Conservation (phyloP, 2,888 invertebrate species). For the Philereme vetulata region DNA sequence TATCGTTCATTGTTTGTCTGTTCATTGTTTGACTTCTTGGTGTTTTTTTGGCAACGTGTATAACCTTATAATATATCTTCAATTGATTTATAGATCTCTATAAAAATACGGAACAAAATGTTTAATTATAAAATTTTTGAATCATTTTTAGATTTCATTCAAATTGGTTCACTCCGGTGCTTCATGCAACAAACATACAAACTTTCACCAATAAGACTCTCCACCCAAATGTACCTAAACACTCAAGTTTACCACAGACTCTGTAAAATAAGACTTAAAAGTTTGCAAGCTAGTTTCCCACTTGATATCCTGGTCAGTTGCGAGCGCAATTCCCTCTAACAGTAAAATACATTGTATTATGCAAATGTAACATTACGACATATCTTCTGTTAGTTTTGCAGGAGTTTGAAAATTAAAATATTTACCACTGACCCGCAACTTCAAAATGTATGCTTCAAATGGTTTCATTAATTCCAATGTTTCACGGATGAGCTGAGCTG, state of each 20-base stretch:
- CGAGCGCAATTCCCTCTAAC: neutral
- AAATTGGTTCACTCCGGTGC: too few relatives aligned
- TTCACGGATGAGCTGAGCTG: constrained; percentile 6
- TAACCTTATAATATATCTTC: too few relatives aligned
- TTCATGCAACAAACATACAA: too few relatives aligned
- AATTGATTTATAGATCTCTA: too few relatives aligned
- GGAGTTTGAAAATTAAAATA: too few relatives aligned
- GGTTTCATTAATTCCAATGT: constrained; percentile 22
- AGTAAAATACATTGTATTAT: constrained; percentile 6
- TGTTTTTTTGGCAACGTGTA: too few relatives aligned
- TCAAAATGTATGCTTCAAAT: constrained; percentile 19
- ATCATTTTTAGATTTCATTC: too few relatives aligned
- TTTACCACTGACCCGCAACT: constrained; percentile 4
- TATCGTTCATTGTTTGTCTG: too few relatives aligned
- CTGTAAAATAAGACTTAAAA: neutral
- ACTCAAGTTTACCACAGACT: neutral
- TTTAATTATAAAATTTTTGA: too few relatives aligned
- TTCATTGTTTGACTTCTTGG: too few relatives aligned
- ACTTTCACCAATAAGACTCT: too few relatives aligned
- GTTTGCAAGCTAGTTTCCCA: neutral
- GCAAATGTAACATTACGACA: neutral
- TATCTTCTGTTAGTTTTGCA: neutral
- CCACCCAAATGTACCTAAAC: neutral
- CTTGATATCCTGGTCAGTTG: constrained; percentile 3
- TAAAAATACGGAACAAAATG: too few relatives aligned